Base-by-base conservation (phyloP, 2,888 invertebrate genomes). In the Xestia xanthographa region DNA sequence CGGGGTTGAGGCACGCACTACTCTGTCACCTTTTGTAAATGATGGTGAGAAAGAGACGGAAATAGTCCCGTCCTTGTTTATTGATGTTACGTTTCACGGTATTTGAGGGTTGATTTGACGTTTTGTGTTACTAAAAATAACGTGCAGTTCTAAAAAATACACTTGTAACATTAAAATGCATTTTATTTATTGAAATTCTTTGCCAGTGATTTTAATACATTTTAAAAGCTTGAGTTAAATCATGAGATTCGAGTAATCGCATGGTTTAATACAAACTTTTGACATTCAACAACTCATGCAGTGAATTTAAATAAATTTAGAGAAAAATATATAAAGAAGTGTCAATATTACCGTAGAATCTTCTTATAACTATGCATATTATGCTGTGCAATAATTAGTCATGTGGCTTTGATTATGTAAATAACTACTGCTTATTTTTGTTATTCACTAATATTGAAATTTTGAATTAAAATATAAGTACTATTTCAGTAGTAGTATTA, bases 1-100 rank as follows among this genome's bases (percentile, higher is more conserved):
- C 90, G 89, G 93, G 93, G 94, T 93, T 92, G 83, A 91, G 90
- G 92, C 93, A 92, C 92, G 92, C 92, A 92, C 91, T 91, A 88
- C 90, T 90, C 92, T 92, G 92, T 92, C 92, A 90, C 89, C 87
- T 90, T 91, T 92, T 87, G 88, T 90, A 91, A 88, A 88, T 85
- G 87, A 90, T 86, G 87, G 91, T 71, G 83, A 45, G 86, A 93
- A 73, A 86, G 90, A 91, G 94, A 94, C 80, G 88, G 91, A 89
- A 82, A 80, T 91, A 90, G 77, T 86, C 84, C 87, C 88, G 86
- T 85, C 84, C 86, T 90, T 89, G 86, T 89, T 89, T 85, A 70
- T 71, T n/a, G 22, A 60, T 90, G 91, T 92, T 94, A 87, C 94
- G 72, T 92, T 94, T 71, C 58, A 91, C 86, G 90, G 88, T 89